Percentiles rank a stretch among this genome's conserved stretches.
These are phyloP conservation scores for Prosopocoilus inquinatus DNA, from an alignment of 2,888 invertebrate species.

Conservation along the genomic window DNA sequence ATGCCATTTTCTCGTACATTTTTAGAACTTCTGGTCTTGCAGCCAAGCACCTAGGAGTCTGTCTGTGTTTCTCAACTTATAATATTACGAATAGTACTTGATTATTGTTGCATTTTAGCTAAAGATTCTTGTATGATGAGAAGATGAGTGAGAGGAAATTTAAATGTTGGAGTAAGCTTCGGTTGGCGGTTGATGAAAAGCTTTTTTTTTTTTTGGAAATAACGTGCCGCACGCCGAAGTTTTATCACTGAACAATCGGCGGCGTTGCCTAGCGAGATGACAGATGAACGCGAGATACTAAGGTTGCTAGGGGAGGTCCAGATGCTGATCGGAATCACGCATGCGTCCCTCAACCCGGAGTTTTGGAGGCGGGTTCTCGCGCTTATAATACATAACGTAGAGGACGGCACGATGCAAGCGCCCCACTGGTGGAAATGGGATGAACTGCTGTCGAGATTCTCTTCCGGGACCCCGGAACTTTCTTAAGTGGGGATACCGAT, in stretches of 20 bases:
- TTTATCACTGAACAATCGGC: conserved; percentile 24
- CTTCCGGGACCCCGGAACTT: conserved; percentile 36
- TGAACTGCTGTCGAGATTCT: conserved; percentile 23
- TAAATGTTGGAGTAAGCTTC: no score
- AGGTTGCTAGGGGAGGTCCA: conserved; percentile 49
- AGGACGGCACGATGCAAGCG: not conserved
- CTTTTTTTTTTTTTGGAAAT: no score
- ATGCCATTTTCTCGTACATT: no score
- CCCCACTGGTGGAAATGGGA: conserved; percentile 4
- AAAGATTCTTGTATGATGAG: no score
- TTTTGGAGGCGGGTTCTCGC: conserved; percentile 26
- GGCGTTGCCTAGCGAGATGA: conserved; percentile 26
- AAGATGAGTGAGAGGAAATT: no score
- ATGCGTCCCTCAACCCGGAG: conserved; percentile 24
- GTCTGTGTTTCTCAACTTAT: no score
- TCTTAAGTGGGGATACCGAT: conserved; percentile 47
- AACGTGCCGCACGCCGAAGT: conserved; percentile 18
- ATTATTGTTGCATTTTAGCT: no score
- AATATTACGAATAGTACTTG: no score
- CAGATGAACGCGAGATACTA: conserved; percentile 37
- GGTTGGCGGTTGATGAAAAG: no score
- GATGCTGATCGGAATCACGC: conserved; percentile 25
- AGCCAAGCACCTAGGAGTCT: no score
- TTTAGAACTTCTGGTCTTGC: no score
- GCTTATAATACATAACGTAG: conserved; percentile 21